phyloP scores from a whole-genome alignment of 2,113 vertebrate species.

The Clarias magur region DNA sequence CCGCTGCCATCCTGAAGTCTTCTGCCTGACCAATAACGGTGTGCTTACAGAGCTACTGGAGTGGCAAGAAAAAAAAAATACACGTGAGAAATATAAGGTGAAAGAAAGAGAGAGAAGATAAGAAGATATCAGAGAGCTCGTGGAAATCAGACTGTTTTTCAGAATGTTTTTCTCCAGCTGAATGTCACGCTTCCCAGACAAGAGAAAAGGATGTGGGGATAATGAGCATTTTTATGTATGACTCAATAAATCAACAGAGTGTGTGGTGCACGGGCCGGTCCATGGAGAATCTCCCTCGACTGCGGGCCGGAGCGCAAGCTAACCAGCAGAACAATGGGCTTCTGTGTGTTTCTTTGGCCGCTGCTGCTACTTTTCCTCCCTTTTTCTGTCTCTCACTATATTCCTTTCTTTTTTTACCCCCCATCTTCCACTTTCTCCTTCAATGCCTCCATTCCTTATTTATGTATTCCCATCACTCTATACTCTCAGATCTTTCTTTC shows the following conservation, averaged over 20 bases:
- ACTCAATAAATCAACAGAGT: constrained; percentile 77
- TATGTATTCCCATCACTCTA: constrained; percentile 51
- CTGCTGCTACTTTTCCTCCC: constrained; percentile 29
- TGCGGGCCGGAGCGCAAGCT: constrained; percentile 66
- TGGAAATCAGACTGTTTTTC: constrained; percentile 46
- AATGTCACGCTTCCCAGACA: constrained; percentile 49
- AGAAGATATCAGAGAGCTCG: constrained; percentile 32
- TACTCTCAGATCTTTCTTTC: constrained; percentile 32
- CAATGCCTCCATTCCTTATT: constrained; percentile 36
- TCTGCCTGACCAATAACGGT: not conserved
- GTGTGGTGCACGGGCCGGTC: constrained; percentile 53
- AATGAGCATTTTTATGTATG: constrained; percentile 77
- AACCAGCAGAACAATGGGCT: constrained; percentile 86
- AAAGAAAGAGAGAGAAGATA: not conserved
- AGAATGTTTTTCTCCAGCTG: constrained; percentile 49
- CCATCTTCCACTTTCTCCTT: constrained; percentile 35
- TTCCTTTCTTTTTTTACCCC: constrained; percentile 36
- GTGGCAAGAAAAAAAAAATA: constrained; percentile 9
- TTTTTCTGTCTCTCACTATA: constrained; percentile 29
- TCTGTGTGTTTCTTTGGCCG: constrained; percentile 79
- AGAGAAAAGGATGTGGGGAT: constrained; percentile 66
- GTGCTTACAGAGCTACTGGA: not conserved
- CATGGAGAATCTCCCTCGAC: constrained; percentile 57
- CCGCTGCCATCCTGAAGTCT: not conserved
- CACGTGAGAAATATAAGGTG: not conserved